These are phyloP conservation scores for Nannoperca australis DNA, from an alignment of 2,797 vertebrate species.

Conservation along the genomic window DNA sequence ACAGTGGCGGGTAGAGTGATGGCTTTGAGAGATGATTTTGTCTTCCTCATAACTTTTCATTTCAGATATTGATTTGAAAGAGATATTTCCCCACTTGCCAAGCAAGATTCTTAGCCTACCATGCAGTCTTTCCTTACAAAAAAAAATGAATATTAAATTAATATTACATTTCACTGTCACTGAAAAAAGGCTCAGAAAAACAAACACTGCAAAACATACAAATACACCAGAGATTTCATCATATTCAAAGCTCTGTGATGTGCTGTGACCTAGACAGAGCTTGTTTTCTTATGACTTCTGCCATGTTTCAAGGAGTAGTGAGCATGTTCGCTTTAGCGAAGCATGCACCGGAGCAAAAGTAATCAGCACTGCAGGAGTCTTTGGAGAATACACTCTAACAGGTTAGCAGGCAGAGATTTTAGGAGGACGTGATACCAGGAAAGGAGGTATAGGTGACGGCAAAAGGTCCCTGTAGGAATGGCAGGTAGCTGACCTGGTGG, in stretches of 20 bases:
- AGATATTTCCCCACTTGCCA: conserved; percentile 23
- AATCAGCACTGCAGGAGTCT: conserved; percentile 73
- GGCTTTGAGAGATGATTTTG: conserved; percentile 52
- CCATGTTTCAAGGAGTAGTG: conserved; percentile 73
- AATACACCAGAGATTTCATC: conserved; percentile 41
- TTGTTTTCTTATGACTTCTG: conserved; percentile 64
- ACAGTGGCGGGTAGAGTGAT: conserved; percentile 28
- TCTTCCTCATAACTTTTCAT: conserved; percentile 61
- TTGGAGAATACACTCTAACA: conserved; percentile 62
- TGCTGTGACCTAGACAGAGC: conserved; percentile 56
- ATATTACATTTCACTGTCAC: conserved; percentile 30
- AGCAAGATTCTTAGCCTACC: conserved; percentile 29
- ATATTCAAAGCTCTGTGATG: conserved; percentile 52
- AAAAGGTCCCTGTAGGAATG: conserved; percentile 53
- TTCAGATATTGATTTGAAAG: conserved; percentile 51
- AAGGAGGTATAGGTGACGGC: conserved; percentile 50
- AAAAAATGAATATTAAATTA: conserved; percentile 25
- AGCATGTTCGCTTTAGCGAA: conserved; percentile 71
- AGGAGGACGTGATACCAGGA: conserved; percentile 51
- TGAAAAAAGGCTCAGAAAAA: conserved; percentile 25
- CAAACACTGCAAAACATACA: conserved; percentile 30
- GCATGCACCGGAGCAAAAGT: conserved; percentile 59
- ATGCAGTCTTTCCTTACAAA: not conserved
- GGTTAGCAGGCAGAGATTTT: conserved; percentile 66
- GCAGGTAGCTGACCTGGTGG: conserved; percentile 65